Percentiles rank a stretch among this genome's conserved stretches.
These are phyloP conservation scores for Aulostomus chinensis DNA, from an alignment of 2,797 vertebrate genomes.

Conservation along the genomic window DNA sequence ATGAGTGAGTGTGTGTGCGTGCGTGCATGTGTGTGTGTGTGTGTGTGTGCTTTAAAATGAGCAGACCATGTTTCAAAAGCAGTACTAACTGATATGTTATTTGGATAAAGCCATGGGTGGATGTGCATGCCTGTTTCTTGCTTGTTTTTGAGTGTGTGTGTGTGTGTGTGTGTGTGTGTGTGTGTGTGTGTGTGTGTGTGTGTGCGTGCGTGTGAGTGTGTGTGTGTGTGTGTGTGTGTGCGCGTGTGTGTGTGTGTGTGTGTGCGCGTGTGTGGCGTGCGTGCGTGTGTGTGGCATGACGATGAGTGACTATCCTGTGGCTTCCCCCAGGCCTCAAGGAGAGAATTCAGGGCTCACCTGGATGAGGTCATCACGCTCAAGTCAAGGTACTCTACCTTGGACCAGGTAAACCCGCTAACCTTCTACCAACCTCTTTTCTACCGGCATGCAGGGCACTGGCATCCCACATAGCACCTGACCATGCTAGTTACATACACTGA, in stretches of 20 bases:
- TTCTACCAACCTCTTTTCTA: slow-evolving; percentile 62
- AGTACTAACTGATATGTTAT: slow-evolving; percentile 45
- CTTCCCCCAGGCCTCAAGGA: slow-evolving; percentile 83
- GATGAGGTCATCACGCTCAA: slow-evolving; percentile 86
- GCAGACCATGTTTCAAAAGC: slow-evolving; percentile 26
- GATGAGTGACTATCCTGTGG: slow-evolving; percentile 80
- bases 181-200: too few relatives aligned
- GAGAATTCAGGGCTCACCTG: slow-evolving; percentile 85
- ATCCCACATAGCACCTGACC: slow-evolving; percentile 53
- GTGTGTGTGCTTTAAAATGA: slow-evolving; percentile 2
- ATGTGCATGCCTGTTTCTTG: slow-evolving; percentile 44
- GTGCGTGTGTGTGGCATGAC: slow-evolving; percentile 46
- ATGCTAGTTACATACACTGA: slow-evolving; percentile 36
- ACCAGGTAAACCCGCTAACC: slow-evolving; percentile 80
- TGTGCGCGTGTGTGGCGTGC: slow-evolving; percentile 15
- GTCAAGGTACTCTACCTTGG: slow-evolving; percentile 86
- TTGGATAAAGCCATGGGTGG: slow-evolving; percentile 19
- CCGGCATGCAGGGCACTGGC: slow-evolving; percentile 74
- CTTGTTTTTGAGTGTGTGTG: slow-evolving; percentile 3
- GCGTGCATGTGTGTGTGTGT: slow-evolving; percentile 16
- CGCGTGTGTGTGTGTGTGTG: slow-evolving; percentile 20
- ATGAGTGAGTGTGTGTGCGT: background rate
- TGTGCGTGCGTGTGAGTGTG: slow-evolving; percentile 21
- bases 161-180: slow-evolving; percentile 18
- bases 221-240: slow-evolving; percentile 18